phyloP scores from a whole-genome alignment of 1,140 invertebrate genomes.

The Hesperophylax magnus region DNA sequence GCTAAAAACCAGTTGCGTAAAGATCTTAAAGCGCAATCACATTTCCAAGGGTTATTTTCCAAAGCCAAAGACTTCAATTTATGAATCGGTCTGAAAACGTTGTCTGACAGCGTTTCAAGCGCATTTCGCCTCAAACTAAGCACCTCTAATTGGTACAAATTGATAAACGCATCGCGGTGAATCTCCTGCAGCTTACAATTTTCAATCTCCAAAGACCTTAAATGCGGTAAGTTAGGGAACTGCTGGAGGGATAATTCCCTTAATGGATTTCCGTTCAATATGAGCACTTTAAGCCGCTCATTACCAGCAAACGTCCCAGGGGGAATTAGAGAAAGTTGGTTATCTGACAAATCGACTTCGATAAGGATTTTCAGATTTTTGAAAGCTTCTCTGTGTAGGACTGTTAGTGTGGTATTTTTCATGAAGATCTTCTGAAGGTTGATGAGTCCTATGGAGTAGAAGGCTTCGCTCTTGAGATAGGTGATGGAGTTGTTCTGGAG shows the following conservation, averaged over 20 bases:
- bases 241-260: constrained; percentile 75
- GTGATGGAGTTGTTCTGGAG: constrained; percentile 85
- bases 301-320: constrained; percentile 83
- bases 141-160: constrained; percentile 77
- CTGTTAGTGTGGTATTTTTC: constrained; percentile 79
- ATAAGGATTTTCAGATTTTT: constrained; percentile 88
- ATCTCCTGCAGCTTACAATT: constrained; percentile 82
- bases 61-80: constrained; percentile 80
- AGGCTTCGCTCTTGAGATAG: constrained; percentile 83
- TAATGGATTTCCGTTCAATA: constrained; percentile 82
- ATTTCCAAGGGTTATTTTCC: constrained; percentile 86
- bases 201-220: constrained; percentile 83
- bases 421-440: constrained; percentile 89
- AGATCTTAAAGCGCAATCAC: constrained; percentile 83
- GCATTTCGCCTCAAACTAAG: constrained; percentile 80
- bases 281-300: constrained; percentile 79
- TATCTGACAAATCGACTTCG: constrained; percentile 88
- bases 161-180: constrained; percentile 79
- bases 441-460: constrained; percentile 82
- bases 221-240: constrained; percentile 81
- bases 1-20: constrained; percentile 81
- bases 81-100: constrained; percentile 76
- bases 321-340: constrained; percentile 78
- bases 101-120: constrained; percentile 76
- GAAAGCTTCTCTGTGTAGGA: constrained; percentile 87